Evolutionary conservation across 2,888 invertebrate genomes (phyloP).

Genomic region (Philaethria dido): DNA sequence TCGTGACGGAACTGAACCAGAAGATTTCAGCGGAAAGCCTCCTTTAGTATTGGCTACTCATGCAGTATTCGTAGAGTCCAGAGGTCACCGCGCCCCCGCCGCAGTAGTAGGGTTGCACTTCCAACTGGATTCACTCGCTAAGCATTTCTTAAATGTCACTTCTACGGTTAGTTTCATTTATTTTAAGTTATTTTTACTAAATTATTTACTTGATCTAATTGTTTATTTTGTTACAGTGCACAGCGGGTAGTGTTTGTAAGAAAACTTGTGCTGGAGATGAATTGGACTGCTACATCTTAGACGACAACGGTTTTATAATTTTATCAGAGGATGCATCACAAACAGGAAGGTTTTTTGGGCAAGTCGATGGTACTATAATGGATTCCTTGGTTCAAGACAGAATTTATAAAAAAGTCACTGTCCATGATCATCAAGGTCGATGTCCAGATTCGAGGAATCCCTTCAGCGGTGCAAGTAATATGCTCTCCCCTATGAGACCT

Average conservation of each 20-base stretch:
- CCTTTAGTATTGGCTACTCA: slow-evolving; percentile 95
- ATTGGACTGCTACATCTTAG: slow-evolving; percentile 95
- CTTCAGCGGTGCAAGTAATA: slow-evolving; percentile 80
- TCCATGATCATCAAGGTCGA: slow-evolving; percentile 95
- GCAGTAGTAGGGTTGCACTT: slow-evolving; percentile 97
- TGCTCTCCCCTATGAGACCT: slow-evolving; percentile 76
- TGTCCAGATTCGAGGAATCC: slow-evolving; percentile 89
- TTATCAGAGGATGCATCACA: slow-evolving; percentile 93
- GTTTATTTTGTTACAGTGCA: slow-evolving; percentile 82
- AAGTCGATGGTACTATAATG: slow-evolving; percentile 97
- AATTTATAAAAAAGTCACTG: slow-evolving; percentile 93
- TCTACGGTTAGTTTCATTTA: slow-evolving; percentile 86
- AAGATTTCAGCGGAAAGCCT: slow-evolving; percentile 81
- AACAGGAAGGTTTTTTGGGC: slow-evolving; percentile 96
- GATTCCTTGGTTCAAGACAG: slow-evolving; percentile 95
- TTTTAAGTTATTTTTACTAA: background rate
- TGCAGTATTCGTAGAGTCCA: slow-evolving; percentile 93
- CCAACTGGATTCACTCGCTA: slow-evolving; percentile 91
- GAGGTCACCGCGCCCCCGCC: slow-evolving; percentile 93
- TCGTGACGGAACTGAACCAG: slow-evolving; percentile 84
- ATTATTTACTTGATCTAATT: background rate
- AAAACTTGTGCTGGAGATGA: slow-evolving; percentile 94
- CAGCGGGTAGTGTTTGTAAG: slow-evolving; percentile 87
- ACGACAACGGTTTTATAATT: slow-evolving; percentile 97
- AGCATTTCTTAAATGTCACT: slow-evolving; percentile 94